A percentile compares a stretch with the other conserved stretches of the same genome.
Evolutionary conservation across 2,888 invertebrate species (phyloP).

Genomic region (Beris chalybata): DNA sequence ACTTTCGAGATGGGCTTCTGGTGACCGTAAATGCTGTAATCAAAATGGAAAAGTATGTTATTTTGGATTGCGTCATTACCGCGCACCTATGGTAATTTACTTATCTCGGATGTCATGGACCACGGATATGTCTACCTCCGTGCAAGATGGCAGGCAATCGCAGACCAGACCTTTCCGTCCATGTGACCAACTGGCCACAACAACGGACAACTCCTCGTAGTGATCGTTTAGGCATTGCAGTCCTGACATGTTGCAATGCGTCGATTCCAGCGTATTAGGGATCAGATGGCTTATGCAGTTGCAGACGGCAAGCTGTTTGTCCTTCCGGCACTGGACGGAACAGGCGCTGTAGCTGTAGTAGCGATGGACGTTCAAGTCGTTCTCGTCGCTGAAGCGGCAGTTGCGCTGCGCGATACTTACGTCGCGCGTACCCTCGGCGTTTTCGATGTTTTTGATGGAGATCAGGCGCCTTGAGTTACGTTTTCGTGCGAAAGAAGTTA

Average conservation of each 20-base stretch:
- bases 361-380: constrained; percentile 62
- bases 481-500: too few relatives aligned
- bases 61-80: too few relatives aligned
- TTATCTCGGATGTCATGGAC: constrained; percentile 58
- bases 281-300: constrained; percentile 72
- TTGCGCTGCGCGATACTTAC: constrained; percentile 67
- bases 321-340: constrained; percentile 69
- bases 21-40: constrained; percentile 46
- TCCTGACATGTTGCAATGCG: constrained; percentile 67
- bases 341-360: constrained; percentile 75
- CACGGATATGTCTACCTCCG: constrained; percentile 69
- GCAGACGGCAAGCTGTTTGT: constrained; percentile 64
- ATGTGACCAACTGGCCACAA: constrained; percentile 68
- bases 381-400: constrained; percentile 72
- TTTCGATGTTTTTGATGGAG: constrained; percentile 66
- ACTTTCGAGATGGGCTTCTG: constrained; percentile 56
- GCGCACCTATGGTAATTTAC: constrained; percentile 37
- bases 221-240: constrained; percentile 65
- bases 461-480: constrained; percentile 57
- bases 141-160: constrained; percentile 71
- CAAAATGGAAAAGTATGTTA: constrained; percentile 1
- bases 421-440: constrained; percentile 65
- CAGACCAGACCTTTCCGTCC: constrained; percentile 65
- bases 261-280: constrained; percentile 58
- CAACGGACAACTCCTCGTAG: constrained; percentile 64